Percentiles rank a stretch among this genome's conserved stretches.
Conservation (phyloP, 2,888 invertebrate species). For the Chloroclystis v-ata region DNA sequence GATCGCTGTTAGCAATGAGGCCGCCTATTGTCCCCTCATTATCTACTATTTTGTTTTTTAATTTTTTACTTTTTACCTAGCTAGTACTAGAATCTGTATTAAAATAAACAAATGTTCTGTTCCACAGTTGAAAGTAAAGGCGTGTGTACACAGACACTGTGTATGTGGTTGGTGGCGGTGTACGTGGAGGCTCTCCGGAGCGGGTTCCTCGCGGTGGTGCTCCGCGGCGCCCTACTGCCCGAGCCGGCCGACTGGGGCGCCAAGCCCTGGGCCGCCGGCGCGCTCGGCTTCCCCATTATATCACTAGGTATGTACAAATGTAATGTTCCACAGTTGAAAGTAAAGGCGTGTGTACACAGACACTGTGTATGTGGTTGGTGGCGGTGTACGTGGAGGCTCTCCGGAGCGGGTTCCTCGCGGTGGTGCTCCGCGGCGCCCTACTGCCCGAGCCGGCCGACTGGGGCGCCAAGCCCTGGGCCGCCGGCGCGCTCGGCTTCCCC, state of each 20-base stretch:
- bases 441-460: slow-evolving; percentile 90
- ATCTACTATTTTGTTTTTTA: too few species aligned
- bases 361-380: slow-evolving; percentile 94
- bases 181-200: slow-evolving; percentile 93
- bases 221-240: slow-evolving; percentile 86
- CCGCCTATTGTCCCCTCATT: too few species aligned
- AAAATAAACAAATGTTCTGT: slow-evolving; percentile 2
- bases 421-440: slow-evolving; percentile 86
- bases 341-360: slow-evolving; percentile 95
- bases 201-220: slow-evolving; percentile 80
- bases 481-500: slow-evolving; percentile 95
- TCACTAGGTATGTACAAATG: slow-evolving; percentile 82
- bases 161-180: slow-evolving; percentile 94
- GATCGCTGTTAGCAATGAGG: too few species aligned
- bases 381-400: slow-evolving; percentile 97
- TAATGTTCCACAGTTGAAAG: slow-evolving; percentile 74
- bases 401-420: slow-evolving; percentile 81
- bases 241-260: slow-evolving; percentile 92
- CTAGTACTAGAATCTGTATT: too few species aligned
- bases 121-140: slow-evolving; percentile 85
- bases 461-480: slow-evolving; percentile 93
- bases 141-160: slow-evolving; percentile 95
- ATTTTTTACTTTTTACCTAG: too few species aligned
- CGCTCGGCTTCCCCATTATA: slow-evolving; percentile 94
- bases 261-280: slow-evolving; percentile 97